phyloP scores from a whole-genome alignment of 2,113 vertebrate genomes.

The Hiodon tergisus region DNA sequence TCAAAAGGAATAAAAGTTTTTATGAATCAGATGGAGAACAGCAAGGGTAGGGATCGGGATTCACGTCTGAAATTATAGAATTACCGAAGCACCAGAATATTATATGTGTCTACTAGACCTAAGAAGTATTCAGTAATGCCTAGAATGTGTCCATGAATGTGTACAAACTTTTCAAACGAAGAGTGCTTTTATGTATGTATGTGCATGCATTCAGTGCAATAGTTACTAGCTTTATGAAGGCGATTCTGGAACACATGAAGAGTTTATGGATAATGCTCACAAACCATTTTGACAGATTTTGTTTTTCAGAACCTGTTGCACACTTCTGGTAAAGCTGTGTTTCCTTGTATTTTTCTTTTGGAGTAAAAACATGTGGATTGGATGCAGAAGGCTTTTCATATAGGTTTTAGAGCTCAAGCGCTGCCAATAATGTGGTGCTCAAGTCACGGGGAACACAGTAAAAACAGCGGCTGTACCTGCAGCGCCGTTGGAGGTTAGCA shows the following conservation, averaged over 20 bases:
- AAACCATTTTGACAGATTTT: background rate
- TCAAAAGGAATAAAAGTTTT: background rate
- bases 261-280: conserved; percentile 38
- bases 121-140: conserved; percentile 43
- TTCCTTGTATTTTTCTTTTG: background rate
- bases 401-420: no score
- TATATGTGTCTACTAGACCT: conserved; percentile 39
- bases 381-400: no score
- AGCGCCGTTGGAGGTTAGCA: background rate
- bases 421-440: no score
- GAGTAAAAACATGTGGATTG: background rate
- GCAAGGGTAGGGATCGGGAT: background rate
- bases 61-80: background rate
- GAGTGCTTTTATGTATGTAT: conserved; percentile 58
- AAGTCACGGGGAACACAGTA: background rate
- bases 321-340: background rate
- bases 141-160: conserved; percentile 46
- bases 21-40: background rate
- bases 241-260: background rate
- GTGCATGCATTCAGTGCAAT: conserved; percentile 44
- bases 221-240: conserved; percentile 28
- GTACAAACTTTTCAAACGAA: conserved; percentile 52
- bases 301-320: background rate
- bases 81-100: conserved; percentile 16
- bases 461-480: background rate